Evolutionary conservation across 2,888 invertebrate species (phyloP), one percentile per base, ranked within the genome.

Genomic region (Troides helena): DNA sequence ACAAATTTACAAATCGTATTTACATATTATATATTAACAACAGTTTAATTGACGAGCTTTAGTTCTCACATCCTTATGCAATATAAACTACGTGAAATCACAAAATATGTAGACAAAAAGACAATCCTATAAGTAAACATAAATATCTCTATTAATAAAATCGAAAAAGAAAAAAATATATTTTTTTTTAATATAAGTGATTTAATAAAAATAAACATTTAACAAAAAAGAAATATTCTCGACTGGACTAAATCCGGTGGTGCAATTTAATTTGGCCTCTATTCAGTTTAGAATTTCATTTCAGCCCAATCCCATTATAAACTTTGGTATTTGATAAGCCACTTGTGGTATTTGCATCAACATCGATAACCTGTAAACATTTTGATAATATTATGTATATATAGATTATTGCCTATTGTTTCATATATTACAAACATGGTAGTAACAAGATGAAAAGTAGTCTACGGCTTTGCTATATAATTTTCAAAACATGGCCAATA

Each of bases 321-420:
- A 97, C 93, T 97, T 97, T 82, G 97, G 97, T 92, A 97, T 94
- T 88, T 95, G 95, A 87, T 95, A 96, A 71, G 96, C 96, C 82
- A 96, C 95, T 90, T 96, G 95, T 77, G 97, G 97, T 85, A 97
- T 95, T 79, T 97, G 96, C 95, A 97, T 96, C 80, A 97, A 93
- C 89, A 97, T 95, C 72, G 97, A 97, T 94, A 97, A 95, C 87
- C 97, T 97, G 94, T 73, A 94, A 95, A 85, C 76, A 76, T 73
- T 75, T 74, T 76, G 74, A 77, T 67, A 60, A 63, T 50, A 62
- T 60, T 50, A 61, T 43, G n/a, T 53, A 53, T 7, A 53, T 8
- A 43, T 43, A 12, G 10, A 12, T 43, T 43, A 10, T 12, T 46
- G 2, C 12, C 43, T 43, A 5, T 8, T 43, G 8, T 43, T 43